These are phyloP conservation scores for Idaea aversata DNA, from an alignment of 2,888 invertebrate genomes.

Conservation along the genomic window DNA sequence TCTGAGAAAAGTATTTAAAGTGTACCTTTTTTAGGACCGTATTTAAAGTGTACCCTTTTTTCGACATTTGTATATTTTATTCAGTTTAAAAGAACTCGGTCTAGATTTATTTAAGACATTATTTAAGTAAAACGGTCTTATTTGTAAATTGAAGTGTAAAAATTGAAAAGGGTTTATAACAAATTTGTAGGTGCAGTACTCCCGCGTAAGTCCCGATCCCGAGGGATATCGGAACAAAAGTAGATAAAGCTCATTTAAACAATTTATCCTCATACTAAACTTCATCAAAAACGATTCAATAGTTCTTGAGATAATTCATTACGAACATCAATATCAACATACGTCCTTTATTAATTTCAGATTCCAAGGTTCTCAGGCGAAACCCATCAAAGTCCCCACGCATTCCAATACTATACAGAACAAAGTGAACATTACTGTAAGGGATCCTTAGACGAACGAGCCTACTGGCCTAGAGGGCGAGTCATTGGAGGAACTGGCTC, in stretches of 20 bases:
- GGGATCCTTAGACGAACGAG: conserved; percentile 45
- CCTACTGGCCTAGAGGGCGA: conserved; percentile 69
- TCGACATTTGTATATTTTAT: background rate
- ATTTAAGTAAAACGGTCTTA: too few relatives aligned
- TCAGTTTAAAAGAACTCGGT: background rate
- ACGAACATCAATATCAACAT: too few relatives aligned
- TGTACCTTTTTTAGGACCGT: background rate
- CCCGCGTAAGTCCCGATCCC: too few relatives aligned
- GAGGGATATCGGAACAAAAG: too few relatives aligned
- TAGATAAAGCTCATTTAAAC: too few relatives aligned
- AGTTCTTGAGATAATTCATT: too few relatives aligned
- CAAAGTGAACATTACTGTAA: conserved; percentile 49
- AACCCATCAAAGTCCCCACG: conserved; percentile 49
- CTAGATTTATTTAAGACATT: too few relatives aligned
- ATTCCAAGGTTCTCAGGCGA: conserved; percentile 61
- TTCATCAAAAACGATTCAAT: too few relatives aligned
- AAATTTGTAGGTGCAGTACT: too few relatives aligned
- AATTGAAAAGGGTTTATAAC: too few relatives aligned
- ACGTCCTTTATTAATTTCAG: conserved; percentile 39
- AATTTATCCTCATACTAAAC: too few relatives aligned
- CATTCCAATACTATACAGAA: conserved; percentile 66
- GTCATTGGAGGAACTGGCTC: conserved; percentile 69
- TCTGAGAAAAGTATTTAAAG: background rate
- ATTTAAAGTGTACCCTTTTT: background rate
- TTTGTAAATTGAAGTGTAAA: too few relatives aligned